Percentiles rank a stretch among this genome's conserved stretches.
Evolutionary conservation across 2,113 vertebrate species (phyloP).

Genomic region (Cardinalis cardinalis): DNA sequence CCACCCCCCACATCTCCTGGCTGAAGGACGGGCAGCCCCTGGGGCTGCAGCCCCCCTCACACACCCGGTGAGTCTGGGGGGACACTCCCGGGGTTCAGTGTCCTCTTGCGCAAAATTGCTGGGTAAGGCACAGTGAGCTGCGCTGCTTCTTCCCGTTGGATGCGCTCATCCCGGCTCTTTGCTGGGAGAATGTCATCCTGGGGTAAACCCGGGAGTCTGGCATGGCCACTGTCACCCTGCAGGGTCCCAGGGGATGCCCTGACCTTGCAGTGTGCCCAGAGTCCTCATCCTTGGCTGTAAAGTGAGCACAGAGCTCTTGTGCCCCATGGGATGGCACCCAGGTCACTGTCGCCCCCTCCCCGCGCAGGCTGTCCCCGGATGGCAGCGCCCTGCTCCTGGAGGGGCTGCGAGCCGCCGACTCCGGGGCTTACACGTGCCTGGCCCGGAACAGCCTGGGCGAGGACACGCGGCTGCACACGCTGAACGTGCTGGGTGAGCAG

Average conservation of each 20-base stretch:
- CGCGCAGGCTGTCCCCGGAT: constrained; percentile 70
- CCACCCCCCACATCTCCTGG: constrained; percentile 81
- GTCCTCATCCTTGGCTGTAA: neutral
- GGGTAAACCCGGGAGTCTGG: neutral
- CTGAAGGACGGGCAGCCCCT: constrained; percentile 83
- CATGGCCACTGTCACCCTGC: neutral
- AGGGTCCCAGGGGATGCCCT: neutral
- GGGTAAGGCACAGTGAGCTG: neutral
- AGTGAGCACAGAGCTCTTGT: neutral
- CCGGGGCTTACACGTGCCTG: constrained; percentile 86
- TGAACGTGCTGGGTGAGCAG: constrained; percentile 81
- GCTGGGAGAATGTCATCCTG: neutral
- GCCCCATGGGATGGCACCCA: rapidly evolving
- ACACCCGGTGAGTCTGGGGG: constrained; percentile 54
- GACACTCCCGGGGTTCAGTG: neutral
- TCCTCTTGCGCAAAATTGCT: rapidly evolving
- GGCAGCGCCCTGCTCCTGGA: constrained; percentile 78
- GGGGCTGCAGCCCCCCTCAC: constrained; percentile 34
- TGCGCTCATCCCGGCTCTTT: neutral
- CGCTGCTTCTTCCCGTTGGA: neutral
- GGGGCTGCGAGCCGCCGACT: constrained; percentile 71
- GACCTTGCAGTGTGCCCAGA: neutral
- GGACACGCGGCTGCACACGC: constrained; percentile 77
- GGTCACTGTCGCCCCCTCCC: neutral
- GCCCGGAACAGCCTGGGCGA: constrained; percentile 80